Evolutionary conservation across 1,140 invertebrate genomes (phyloP), one percentile per base, ranked within the genome.

Genomic region (Sinella curviseta): DNA sequence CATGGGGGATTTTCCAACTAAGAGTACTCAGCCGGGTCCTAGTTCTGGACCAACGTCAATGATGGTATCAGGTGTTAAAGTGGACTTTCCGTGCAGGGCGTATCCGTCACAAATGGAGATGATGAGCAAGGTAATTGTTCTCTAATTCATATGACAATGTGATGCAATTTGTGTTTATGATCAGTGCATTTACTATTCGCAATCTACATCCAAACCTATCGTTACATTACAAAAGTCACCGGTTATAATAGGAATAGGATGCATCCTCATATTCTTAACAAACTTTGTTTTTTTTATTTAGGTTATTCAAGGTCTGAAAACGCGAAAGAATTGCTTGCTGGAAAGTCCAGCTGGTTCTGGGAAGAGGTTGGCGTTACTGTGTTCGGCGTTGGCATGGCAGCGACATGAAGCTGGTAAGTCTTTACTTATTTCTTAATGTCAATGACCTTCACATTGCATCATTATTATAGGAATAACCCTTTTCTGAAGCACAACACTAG

Each of bases 301-400:
- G 92, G 88, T 94, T 0, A 92, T 95, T 78, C 88, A 89, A 83
- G 91, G 92, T 17, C 89, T 94, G 36, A 90, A 90, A 31, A 89
- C 89, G 16, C 83, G 86, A 65, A 87, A 94, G 83, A 93, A 96
- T 85, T 94, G 93, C 84, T 86, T 96, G 14, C 84, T 96, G 55
- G 95, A 96, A 84, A 94, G 93, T 87, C 95, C 95, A 0, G 96
- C 95, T n/a, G 95, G 95, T 14, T 94, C 93, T 78, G 95, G 94
- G 20, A 96, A 96, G 88, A 95, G 93, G 28, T 85, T 96, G 70
- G 94, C 94, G 0, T 86, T 96, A 0, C 87, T 96, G 0, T 95
- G 94, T 84, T 90, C 92, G 34, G 88, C 91, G 3, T 85, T 95
- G n/a, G 92, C 93, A 0, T 96, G 94, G 93, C 92, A 91, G 57